A percentile compares a stretch with the other conserved stretches of the same genome.
Conservation (phyloP, 1,140 invertebrate genomes). For the Helicoverpa zea region DNA sequence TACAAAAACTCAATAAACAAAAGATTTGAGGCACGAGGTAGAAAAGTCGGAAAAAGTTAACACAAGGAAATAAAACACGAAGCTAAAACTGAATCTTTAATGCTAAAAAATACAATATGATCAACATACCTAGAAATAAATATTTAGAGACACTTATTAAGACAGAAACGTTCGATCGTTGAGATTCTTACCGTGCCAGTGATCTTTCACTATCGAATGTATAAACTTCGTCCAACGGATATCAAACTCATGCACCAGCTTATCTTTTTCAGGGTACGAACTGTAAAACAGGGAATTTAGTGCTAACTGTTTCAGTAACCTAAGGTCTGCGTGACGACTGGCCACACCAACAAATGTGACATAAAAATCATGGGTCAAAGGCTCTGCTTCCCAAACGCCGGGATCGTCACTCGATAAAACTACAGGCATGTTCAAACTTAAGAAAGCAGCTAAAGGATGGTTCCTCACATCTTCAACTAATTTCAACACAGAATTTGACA, state of each 20-base stretch:
- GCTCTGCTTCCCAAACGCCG: conserved; percentile 91
- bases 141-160: not conserved
- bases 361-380: conserved; percentile 93
- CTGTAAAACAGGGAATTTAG: conserved; percentile 92
- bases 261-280: conserved; percentile 77
- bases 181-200: conserved; percentile 53
- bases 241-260: conserved; percentile 75
- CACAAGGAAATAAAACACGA: too few relatives aligned
- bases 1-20: too few relatives aligned
- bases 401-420: conserved; percentile 92
- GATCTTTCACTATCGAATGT: conserved; percentile 60
- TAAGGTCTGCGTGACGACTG: conserved; percentile 90
- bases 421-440: conserved; percentile 89
- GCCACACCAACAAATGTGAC: conserved; percentile 94
- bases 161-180: not conserved
- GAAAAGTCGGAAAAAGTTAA: too few relatives aligned
- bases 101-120: too few relatives aligned
- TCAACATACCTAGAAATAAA: not conserved
- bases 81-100: too few relatives aligned
- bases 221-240: conserved; percentile 79
- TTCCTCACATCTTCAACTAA: conserved; percentile 93
- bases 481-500: conserved; percentile 93
- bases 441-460: conserved; percentile 91
- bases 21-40: too few relatives aligned
- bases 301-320: conserved; percentile 92